Evolutionary conservation across 2,888 invertebrate genomes (phyloP), one percentile per base, ranked within the genome.

Genomic region (Mesorhabditis sp.): DNA sequence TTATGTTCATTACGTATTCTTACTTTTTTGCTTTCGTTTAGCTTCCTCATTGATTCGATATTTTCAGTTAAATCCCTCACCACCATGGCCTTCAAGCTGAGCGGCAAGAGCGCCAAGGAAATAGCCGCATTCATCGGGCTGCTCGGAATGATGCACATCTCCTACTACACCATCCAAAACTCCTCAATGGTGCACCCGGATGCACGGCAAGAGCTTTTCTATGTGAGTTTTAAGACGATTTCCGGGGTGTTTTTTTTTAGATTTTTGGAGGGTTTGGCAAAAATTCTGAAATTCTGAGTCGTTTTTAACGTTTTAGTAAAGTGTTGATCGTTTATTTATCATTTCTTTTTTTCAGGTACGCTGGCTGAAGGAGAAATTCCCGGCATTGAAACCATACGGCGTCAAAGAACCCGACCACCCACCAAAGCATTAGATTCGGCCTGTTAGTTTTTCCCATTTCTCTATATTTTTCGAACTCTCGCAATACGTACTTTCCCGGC

Each of bases 161-260:
- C 80, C 42, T 82, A 82, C 74, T 82, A 82, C 76, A 78, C 73
- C 42, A 82, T 82, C 63, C 82, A 82, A 64, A 82, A 82, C 66
- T 74, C 74, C 62, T 76, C 76, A 4, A 72, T 82, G 43, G 80
- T 80, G 1, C 72, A 74, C 28, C 74, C 72, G 42, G 71, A 77
- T 65, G 74, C 80, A 70, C 73, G 79, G 62, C 79, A 79, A 68
- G 82, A 82, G 69, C 70, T 82, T 41, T 81, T 82, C 73, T 82
- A 82, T 69, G 75, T 82, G 41, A 50, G 58, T 50, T 50, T 50
- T 50, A 2, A 50, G n/a, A 50, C 28, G 28, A 28, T 28, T 28
- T 28, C 28, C 28, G 28, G 28, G 1, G 28, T 28, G 1, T 28
- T 28, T 28, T 28, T 28, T 28, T 28, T 28, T 28, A 28, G 2